A percentile compares a stretch with the other conserved stretches of the same genome.
phyloP scores from a whole-genome alignment of 2,888 invertebrate genomes.

The Masnerella sp. region DNA sequence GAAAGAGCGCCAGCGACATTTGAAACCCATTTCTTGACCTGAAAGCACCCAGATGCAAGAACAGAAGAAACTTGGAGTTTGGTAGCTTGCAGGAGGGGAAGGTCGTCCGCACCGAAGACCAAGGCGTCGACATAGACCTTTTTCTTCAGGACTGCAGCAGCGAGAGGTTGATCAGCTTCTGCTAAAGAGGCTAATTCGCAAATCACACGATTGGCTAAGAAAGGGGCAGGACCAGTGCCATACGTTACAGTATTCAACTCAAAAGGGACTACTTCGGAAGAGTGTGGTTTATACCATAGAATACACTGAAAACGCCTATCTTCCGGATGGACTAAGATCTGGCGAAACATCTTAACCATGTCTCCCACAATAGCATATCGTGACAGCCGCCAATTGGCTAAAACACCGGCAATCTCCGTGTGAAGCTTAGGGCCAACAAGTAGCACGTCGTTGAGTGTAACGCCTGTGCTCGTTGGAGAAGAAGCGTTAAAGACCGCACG shows the following conservation, averaged over 20 bases:
- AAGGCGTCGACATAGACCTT: constrained; percentile 2
- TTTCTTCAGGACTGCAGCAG: not conserved
- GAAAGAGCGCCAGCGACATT: not conserved
- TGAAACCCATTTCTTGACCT: not conserved
- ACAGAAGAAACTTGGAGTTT: not conserved
- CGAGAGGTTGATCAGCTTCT: not conserved
- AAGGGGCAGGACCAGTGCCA: not conserved
- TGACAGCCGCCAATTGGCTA: not conserved
- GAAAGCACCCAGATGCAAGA: not conserved
- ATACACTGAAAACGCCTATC: not conserved
- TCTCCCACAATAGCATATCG: constrained; percentile 13
- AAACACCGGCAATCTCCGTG: too few relatives aligned
- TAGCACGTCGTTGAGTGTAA: not conserved
- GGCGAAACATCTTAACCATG: constrained; percentile 28
- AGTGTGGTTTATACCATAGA: not conserved
- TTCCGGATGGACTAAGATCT: not conserved
- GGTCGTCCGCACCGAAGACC: not conserved
- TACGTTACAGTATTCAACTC: constrained; percentile 11
- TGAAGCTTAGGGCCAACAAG: not conserved
- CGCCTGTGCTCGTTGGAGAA: not conserved
- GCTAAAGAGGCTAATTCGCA: not conserved
- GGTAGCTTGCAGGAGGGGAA: not conserved
- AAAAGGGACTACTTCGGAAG: not conserved
- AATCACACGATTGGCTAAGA: not conserved
- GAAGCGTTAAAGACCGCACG: too few relatives aligned